phyloP scores from a whole-genome alignment of 2,888 invertebrate species.

The Trisateles emortualis region DNA sequence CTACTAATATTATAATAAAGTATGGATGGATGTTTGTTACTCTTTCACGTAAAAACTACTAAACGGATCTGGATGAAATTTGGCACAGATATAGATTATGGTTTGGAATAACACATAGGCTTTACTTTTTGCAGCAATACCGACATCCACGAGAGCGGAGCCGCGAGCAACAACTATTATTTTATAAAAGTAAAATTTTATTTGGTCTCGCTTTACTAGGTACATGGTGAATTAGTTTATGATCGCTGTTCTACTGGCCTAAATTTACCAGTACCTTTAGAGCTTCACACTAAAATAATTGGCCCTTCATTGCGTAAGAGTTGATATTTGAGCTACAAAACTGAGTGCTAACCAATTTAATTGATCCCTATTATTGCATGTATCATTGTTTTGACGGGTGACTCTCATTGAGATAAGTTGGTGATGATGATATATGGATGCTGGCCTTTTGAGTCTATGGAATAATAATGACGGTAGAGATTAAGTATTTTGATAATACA shows the following conservation, averaged over 20 bases:
- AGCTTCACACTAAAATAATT: constrained; percentile 54
- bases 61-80: too few relatives aligned
- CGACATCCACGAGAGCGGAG: too few relatives aligned
- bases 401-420: not conserved
- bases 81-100: too few relatives aligned
- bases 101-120: too few relatives aligned
- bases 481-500: not conserved
- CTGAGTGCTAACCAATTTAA: constrained; percentile 17
- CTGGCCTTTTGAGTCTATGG: not conserved
- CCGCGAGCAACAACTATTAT: too few relatives aligned
- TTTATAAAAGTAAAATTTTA: too few relatives aligned
- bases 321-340: constrained; percentile 31
- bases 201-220: too few relatives aligned
- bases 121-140: too few relatives aligned
- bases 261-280: constrained; percentile 39
- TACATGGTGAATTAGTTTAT: too few relatives aligned
- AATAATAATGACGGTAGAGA: not conserved
- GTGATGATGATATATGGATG: not conserved
- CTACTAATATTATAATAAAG: too few relatives aligned
- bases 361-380: constrained; percentile 15
- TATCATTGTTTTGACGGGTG: constrained; percentile 16
- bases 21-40: too few relatives aligned
- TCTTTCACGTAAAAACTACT: too few relatives aligned
- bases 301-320: constrained; percentile 54
- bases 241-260: constrained; percentile 23